These are phyloP conservation scores for Cyphomyrus discorhynchus DNA, from an alignment of 2,113 vertebrate species.

Conservation along the genomic window DNA sequence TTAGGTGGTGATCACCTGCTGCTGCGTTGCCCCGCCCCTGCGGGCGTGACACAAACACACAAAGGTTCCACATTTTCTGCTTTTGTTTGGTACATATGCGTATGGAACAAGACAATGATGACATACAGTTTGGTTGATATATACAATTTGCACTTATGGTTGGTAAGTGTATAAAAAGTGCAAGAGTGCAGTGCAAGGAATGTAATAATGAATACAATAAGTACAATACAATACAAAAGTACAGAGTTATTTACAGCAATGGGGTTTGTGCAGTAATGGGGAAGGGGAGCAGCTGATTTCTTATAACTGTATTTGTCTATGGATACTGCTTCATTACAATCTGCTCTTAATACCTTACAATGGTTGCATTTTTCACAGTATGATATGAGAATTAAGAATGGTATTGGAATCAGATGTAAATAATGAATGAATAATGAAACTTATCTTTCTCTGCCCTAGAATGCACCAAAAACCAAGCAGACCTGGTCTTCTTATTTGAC, in stretches of 20 bases:
- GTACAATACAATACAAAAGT: background rate
- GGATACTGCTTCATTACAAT: background rate
- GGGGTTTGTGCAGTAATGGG: background rate
- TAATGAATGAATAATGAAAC: background rate
- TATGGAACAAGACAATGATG: background rate
- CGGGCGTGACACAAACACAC: too few relatives aligned
- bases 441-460: constrained; percentile 42
- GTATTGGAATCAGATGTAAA: background rate
- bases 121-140: background rate
- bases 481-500: constrained; percentile 75
- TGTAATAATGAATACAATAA: background rate
- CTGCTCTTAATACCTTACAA: background rate
- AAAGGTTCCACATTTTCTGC: too few relatives aligned
- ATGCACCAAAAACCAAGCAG: constrained; percentile 62
- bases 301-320: background rate
- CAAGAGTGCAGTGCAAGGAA: too few relatives aligned
- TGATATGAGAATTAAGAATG: background rate
- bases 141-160: background rate
- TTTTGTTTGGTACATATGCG: too few relatives aligned
- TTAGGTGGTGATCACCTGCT: too few relatives aligned
- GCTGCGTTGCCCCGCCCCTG: too few relatives aligned
- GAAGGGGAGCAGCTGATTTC: background rate
- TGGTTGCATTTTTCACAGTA: background rate
- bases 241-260: background rate
- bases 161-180: background rate